These are phyloP conservation scores for Danio choprae DNA, from an alignment of 2,797 vertebrate species.

Conservation along the genomic window DNA sequence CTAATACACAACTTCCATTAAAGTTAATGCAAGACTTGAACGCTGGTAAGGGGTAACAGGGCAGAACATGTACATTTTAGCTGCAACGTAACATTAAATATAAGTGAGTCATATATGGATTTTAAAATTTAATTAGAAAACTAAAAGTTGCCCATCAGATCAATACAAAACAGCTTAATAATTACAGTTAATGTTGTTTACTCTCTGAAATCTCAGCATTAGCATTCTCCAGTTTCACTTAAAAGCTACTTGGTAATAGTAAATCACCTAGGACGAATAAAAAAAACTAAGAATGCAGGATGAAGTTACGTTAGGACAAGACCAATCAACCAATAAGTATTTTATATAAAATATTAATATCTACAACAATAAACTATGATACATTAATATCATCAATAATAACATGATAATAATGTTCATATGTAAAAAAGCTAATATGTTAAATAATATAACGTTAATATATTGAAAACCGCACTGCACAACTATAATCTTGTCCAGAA, in stretches of 20 bases:
- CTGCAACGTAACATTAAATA: background rate
- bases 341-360: too few species aligned
- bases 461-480: too few species aligned
- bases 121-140: slow-evolving; percentile 24
- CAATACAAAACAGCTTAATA: slow-evolving; percentile 22
- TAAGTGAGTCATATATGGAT: background rate
- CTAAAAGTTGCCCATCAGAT: slow-evolving; percentile 13
- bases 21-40: background rate
- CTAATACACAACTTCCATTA: background rate
- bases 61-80: slow-evolving; percentile 12
- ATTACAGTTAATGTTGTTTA: slow-evolving; percentile 5
- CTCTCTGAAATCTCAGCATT: slow-evolving; percentile 12
- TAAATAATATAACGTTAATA: too few species aligned
- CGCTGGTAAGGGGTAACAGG: background rate
- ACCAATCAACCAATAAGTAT: too few species aligned
- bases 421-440: too few species aligned
- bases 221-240: background rate
- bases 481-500: too few species aligned
- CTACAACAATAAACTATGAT: too few species aligned
- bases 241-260: too few species aligned
- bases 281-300: background rate
- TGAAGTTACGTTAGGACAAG: too few species aligned
- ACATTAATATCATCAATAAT: too few species aligned
- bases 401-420: too few species aligned
- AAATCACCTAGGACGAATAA: too few species aligned